phyloP scores from a whole-genome alignment of 1,140 invertebrate genomes.

The Cydia amplana region DNA sequence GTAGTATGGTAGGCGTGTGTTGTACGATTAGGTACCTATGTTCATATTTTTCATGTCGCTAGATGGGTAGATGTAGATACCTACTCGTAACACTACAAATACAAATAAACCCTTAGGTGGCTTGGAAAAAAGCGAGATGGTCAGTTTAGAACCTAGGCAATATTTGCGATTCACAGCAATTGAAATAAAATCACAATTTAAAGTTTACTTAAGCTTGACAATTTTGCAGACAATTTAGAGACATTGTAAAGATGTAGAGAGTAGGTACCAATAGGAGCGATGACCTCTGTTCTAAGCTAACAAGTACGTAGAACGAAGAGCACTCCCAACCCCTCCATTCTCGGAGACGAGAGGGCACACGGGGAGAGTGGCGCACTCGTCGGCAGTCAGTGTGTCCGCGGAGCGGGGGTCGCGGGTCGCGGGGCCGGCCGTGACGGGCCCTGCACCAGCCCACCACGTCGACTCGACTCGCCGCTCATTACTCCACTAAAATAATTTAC shows the following conservation, averaged over 20 bases:
- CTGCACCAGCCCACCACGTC: not conserved
- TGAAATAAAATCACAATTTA: too few species aligned
- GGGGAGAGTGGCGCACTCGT: not conserved
- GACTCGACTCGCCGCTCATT: slow-evolving; percentile 40
- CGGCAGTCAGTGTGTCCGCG: slow-evolving; percentile 8
- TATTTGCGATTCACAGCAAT: too few species aligned
- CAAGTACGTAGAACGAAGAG: slow-evolving; percentile 15
- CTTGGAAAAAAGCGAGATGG: too few species aligned
- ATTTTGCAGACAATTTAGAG: too few species aligned
- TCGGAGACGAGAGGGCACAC: slow-evolving; percentile 38
- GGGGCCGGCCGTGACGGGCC: not conserved
- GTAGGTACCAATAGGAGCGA: not conserved
- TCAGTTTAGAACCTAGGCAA: too few species aligned
- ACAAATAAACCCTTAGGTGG: too few species aligned
- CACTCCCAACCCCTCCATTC: slow-evolving; percentile 39
- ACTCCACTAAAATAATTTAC: slow-evolving; percentile 43
- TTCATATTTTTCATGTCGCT: too few species aligned
- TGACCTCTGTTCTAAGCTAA: slow-evolving; percentile 8
- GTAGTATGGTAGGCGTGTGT: too few species aligned
- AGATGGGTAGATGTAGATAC: too few species aligned
- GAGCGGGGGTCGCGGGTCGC: slow-evolving; percentile 45
- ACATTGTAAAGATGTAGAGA: not conserved
- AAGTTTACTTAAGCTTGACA: too few species aligned
- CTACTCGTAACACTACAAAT: too few species aligned
- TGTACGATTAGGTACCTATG: too few species aligned